Evolutionary conservation across 2,888 invertebrate genomes (phyloP), one percentile per base, ranked within the genome.

Genomic region (Agelastica alni): DNA sequence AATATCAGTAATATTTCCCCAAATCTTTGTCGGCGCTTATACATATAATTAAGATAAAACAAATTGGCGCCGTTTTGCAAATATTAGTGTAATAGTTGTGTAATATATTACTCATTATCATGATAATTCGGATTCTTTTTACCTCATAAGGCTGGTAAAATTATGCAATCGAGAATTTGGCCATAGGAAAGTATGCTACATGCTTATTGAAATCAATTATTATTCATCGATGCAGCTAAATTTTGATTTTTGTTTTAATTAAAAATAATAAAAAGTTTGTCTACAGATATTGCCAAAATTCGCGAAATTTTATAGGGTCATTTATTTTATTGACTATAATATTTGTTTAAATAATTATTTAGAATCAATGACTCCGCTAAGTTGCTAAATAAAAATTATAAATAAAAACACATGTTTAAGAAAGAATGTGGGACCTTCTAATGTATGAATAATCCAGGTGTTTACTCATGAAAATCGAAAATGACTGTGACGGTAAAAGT

Each of bases 391-490:
- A 32, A 32, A 32, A 13, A 32, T 32, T n/a, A 3, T 5, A 32
- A 13, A 7, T 37, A 10, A 17, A 18, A 44, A 44, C 20, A 28
- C 43, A n/a, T 30, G 31, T 18, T 20, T 16, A 20, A 32, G 10
- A n/a, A 30, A 31, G 32, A 44, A 44, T 44, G 32, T 44, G 32
- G 32, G 44, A 31, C 44, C 7, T 26, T 26, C 9, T 26, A 26
- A 7, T 17, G 17, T 4, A 44, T 51, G 55, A 55, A 41, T 56
- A 58, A 58, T 65, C 58, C 57, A 60, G 60, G 62, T 61, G 56
- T 59, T 61, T 56, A 51, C 41, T 55, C 56, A 60, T 55, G 52
- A 58, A 53, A 59, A 53, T 58, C 43, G n/a, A n/a, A 56, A 59
- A 54, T 17, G 17, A 13, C 12, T 16, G 10, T 51, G 53, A 56